phyloP scores from a whole-genome alignment of 2,113 vertebrate species.

The Larimichthys polyactis region DNA sequence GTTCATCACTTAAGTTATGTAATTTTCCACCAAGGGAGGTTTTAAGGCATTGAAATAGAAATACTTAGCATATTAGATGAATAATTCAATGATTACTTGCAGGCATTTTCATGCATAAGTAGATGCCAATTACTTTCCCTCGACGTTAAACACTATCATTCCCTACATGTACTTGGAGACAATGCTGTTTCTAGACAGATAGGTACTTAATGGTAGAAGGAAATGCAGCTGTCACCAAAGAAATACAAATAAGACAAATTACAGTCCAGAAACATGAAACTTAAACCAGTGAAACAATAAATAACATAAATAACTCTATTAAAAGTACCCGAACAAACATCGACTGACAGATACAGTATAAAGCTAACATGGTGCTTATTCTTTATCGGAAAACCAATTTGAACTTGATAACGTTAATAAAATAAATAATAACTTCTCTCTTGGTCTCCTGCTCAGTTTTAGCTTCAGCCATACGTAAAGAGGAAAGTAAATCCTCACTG shows the following conservation, averaged over 20 bases:
- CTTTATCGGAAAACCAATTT: not conserved
- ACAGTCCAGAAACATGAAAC: not conserved
- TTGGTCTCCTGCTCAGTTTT: constrained; percentile 1
- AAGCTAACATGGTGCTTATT: not conserved
- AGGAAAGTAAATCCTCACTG: constrained; percentile 14
- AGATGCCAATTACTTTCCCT: constrained; percentile 70
- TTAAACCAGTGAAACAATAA: not conserved
- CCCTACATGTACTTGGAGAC: constrained; percentile 26
- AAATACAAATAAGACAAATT: not conserved
- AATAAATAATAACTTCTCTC: not conserved
- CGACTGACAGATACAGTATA: not conserved
- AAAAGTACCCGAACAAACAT: not conserved
- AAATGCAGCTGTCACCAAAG: not conserved
- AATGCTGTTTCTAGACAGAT: constrained; percentile 27
- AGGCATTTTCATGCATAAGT: constrained; percentile 72
- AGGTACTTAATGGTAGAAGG: not conserved
- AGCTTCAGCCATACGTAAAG: constrained; percentile 6
- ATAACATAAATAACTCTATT: not conserved
- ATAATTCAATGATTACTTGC: constrained; percentile 75
- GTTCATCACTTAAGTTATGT: constrained; percentile 63
- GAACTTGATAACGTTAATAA: not conserved
- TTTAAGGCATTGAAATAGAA: constrained; percentile 73
- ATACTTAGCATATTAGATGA: constrained; percentile 76
- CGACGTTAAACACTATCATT: constrained; percentile 30
- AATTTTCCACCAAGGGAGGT: constrained; percentile 55